These are phyloP conservation scores for Tetrao urogallus DNA, from an alignment of 2,113 vertebrate genomes.

Conservation along the genomic window DNA sequence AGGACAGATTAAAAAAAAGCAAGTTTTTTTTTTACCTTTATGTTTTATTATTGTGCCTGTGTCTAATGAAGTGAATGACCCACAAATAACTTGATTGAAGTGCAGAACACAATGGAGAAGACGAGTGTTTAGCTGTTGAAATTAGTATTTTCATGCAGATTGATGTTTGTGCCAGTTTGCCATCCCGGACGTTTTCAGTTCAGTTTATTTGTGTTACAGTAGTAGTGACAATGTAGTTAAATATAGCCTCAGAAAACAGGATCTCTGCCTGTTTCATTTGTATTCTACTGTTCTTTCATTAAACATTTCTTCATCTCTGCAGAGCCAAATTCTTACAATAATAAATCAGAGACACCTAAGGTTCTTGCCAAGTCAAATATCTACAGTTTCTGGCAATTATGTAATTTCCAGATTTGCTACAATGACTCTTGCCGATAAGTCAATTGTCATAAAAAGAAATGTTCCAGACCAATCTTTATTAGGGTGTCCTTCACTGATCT, in stretches of 20 bases:
- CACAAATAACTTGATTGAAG: not conserved
- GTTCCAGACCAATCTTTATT: slow-evolving; percentile 86
- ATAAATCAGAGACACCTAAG: slow-evolving; percentile 83
- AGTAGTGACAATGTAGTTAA: slow-evolving; percentile 77
- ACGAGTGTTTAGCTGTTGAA: slow-evolving; percentile 51
- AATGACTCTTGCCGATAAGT: slow-evolving; percentile 85
- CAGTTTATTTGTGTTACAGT: slow-evolving; percentile 82
- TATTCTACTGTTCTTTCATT: slow-evolving; percentile 83
- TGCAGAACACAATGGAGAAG: slow-evolving; percentile 27
- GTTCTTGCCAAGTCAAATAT: slow-evolving; percentile 87
- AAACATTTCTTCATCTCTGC: slow-evolving; percentile 85
- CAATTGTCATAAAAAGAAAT: slow-evolving; percentile 82
- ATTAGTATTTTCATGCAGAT: slow-evolving; percentile 61
- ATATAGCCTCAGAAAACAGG: slow-evolving; percentile 76
- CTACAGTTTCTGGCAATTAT: slow-evolving; percentile 88
- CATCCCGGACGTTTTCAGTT: slow-evolving; percentile 61
- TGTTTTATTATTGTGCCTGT: not conserved
- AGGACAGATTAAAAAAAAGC: not conserved
- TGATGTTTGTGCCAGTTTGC: slow-evolving; percentile 26
- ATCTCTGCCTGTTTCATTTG: slow-evolving; percentile 78
- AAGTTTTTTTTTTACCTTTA: slow-evolving; percentile 15
- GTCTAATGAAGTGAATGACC: slow-evolving; percentile 1
- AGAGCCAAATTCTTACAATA: slow-evolving; percentile 84
- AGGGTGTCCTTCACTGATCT: slow-evolving; percentile 82
- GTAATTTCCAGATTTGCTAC: slow-evolving; percentile 85